Evolutionary conservation across 2,888 invertebrate species (phyloP).

Genomic region (Drosophila nigricruria): DNA sequence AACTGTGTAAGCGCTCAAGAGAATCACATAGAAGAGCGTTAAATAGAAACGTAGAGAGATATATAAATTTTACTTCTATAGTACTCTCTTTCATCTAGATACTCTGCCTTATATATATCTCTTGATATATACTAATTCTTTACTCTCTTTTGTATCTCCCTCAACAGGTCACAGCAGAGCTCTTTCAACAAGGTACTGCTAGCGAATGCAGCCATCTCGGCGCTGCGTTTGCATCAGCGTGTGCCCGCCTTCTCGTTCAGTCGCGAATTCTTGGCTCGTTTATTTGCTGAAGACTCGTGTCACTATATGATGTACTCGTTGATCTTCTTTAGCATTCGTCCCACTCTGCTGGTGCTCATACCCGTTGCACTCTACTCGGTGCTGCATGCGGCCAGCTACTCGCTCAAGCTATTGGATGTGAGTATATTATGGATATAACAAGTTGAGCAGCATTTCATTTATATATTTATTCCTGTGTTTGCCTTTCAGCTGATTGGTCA

Average conservation of each 20-base stretch:
- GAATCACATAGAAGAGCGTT: not conserved
- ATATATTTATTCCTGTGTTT: slow-evolving; percentile 5
- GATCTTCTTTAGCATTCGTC: slow-evolving; percentile 96
- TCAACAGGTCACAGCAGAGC: slow-evolving; percentile 89
- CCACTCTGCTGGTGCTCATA: slow-evolving; percentile 94
- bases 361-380: slow-evolving; percentile 97
- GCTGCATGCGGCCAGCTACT: slow-evolving; percentile 96
- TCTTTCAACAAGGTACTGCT: slow-evolving; percentile 96
- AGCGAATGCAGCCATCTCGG: slow-evolving; percentile 97
- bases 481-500: slow-evolving; percentile 93
- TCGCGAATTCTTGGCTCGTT: slow-evolving; percentile 91
- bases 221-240: slow-evolving; percentile 97
- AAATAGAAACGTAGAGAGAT: not conserved
- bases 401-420: slow-evolving; percentile 95
- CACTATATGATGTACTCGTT: slow-evolving; percentile 98
- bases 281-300: slow-evolving; percentile 96
- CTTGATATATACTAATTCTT: not conserved
- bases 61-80: too few species aligned
- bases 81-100: too few species aligned
- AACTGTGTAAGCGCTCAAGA: not conserved
- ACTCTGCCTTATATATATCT: not conserved
- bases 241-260: slow-evolving; percentile 93
- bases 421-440: slow-evolving; percentile 85
- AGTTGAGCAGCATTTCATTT: not conserved
- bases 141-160: slow-evolving; percentile 44